A percentile compares a stretch with the other conserved stretches of the same genome.
These are phyloP conservation scores for Cantharis nigra DNA, from an alignment of 2,888 invertebrate species.

Conservation along the genomic window DNA sequence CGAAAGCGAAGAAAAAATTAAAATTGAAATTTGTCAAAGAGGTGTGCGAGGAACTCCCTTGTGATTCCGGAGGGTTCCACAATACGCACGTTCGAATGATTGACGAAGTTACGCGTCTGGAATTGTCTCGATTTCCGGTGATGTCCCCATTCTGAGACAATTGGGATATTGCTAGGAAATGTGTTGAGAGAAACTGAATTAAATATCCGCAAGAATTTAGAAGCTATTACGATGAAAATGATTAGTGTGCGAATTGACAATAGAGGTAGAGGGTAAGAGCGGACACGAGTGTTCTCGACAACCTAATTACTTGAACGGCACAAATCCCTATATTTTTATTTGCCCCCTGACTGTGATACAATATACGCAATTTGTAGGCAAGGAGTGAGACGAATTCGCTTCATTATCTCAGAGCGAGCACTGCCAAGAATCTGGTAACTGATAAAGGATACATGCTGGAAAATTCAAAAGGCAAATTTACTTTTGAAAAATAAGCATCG, in stretches of 20 bases:
- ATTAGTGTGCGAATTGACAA: slow-evolving; percentile 26
- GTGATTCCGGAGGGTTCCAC: slow-evolving; percentile 29
- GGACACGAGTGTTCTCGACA: slow-evolving; percentile 59
- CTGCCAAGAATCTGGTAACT: slow-evolving; percentile 34
- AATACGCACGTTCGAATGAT: slow-evolving; percentile 28
- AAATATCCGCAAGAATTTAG: slow-evolving; percentile 42
- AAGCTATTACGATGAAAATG: slow-evolving; percentile 34
- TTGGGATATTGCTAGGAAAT: slow-evolving; percentile 40
- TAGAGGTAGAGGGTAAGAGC: slow-evolving; percentile 17
- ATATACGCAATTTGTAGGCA: slow-evolving; percentile 54
- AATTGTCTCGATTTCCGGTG: slow-evolving; percentile 32
- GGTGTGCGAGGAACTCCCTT: slow-evolving; percentile 23
- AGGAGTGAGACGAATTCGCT: slow-evolving; percentile 29
- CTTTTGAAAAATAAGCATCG: slow-evolving; percentile 39
- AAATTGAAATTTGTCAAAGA: slow-evolving; percentile 26
- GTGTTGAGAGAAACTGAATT: slow-evolving; percentile 37
- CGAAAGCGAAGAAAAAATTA: slow-evolving; percentile 23
- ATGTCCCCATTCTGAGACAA: slow-evolving; percentile 33
- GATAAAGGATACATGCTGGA: slow-evolving; percentile 52
- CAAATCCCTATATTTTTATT: slow-evolving; percentile 50
- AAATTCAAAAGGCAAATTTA: slow-evolving; percentile 53
- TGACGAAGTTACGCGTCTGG: slow-evolving; percentile 29
- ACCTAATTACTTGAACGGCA: slow-evolving; percentile 56
- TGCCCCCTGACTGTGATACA: slow-evolving; percentile 53
- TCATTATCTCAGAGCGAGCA: slow-evolving; percentile 31